A percentile compares a stretch with the other conserved stretches of the same genome.
Evolutionary conservation across 2,888 invertebrate genomes (phyloP).

Genomic region (Agrotis exclamationis): DNA sequence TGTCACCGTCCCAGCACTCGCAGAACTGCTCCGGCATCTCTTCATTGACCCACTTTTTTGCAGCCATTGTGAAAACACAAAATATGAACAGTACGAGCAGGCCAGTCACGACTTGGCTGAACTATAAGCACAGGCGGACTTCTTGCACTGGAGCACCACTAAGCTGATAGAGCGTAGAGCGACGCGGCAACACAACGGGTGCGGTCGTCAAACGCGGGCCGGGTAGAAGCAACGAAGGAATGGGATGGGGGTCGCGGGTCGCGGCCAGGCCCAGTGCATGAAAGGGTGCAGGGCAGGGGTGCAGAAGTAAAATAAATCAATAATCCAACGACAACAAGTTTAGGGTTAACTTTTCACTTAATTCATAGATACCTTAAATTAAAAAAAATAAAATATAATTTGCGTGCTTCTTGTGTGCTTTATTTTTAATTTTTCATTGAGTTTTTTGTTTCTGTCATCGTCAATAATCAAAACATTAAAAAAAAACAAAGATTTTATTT

Average conservation of each 20-base stretch:
- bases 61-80: no score
- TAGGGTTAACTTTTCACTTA: constrained; percentile 18
- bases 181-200: not conserved
- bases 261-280: constrained; percentile 21
- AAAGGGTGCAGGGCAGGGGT: constrained; percentile 32
- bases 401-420: no score
- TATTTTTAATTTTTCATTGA: no score
- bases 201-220: not conserved
- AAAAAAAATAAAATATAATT: no score
- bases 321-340: constrained; percentile 28
- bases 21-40: constrained; percentile 37
- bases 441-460: no score
- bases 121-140: no score
- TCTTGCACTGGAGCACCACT: no score
- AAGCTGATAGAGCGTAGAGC: not conserved
- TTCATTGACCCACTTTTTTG: no score
- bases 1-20: constrained; percentile 37
- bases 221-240: not conserved
- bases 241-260: constrained; percentile 4
- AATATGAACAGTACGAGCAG: not conserved
- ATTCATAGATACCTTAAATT: no score
- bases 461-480: no score
- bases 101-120: not conserved
- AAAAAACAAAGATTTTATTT: no score
- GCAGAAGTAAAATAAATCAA: constrained; percentile 38